A percentile compares a stretch with the other conserved stretches of the same genome.
phyloP scores from a whole-genome alignment of 2,888 invertebrate genomes.

The Erannis defoliaria region DNA sequence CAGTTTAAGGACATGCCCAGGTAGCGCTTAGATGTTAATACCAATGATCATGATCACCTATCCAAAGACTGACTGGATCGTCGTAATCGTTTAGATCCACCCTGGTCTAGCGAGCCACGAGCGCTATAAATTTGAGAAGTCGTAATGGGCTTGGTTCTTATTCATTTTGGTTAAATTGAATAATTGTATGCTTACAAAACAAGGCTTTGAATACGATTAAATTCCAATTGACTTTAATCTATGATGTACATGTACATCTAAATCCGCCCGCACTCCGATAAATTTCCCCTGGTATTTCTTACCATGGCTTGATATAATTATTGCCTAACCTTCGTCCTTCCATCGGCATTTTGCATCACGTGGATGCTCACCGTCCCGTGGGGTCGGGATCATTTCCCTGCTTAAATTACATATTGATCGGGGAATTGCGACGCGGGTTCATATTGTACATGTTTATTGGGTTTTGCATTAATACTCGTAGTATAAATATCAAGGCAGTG shows the following conservation, averaged over 20 bases:
- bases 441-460: constrained; percentile 17
- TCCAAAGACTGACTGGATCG: no score
- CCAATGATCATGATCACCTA: no score
- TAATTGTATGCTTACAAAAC: not conserved
- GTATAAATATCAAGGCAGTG: not conserved
- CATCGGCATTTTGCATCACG: constrained; percentile 27
- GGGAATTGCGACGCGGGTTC: constrained; percentile 4
- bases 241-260: constrained; percentile 1
- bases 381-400: constrained; percentile 27
- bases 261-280: constrained; percentile 5
- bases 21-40: no score
- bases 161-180: no score
- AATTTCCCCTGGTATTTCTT: constrained; percentile 30
- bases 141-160: no score
- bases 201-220: not conserved
- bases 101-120: no score
- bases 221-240: not conserved
- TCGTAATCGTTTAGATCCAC: no score
- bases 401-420: constrained; percentile 34
- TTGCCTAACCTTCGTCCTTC: constrained; percentile 24
- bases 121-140: no score
- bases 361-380: constrained; percentile 12
- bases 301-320: constrained; percentile 26
- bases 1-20: no score
- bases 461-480: not conserved